Conservation (phyloP, 2,888 invertebrate species). For the Drosophila prolongata region DNA sequence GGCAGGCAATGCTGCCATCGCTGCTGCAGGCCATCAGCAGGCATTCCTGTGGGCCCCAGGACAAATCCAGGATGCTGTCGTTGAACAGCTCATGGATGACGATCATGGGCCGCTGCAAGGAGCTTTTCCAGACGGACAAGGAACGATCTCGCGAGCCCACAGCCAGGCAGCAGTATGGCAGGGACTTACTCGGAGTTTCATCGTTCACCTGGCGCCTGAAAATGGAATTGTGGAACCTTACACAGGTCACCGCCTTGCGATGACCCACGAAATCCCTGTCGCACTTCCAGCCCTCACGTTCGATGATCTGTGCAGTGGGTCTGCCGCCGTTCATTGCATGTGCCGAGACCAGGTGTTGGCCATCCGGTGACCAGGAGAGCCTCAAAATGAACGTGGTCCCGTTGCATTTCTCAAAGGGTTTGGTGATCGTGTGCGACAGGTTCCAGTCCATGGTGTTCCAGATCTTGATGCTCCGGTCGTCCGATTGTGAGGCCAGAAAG, state of each 20-base stretch:
- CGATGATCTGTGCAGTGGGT: constrained; percentile 98
- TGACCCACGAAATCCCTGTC: constrained; percentile 99
- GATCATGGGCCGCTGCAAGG: constrained; percentile 95
- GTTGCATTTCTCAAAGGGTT: constrained; percentile 94
- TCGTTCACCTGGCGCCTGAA: constrained; percentile 87
- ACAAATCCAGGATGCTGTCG: constrained; percentile 96
- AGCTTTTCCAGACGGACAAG: constrained; percentile 98
- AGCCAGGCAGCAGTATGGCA: constrained; percentile 94
- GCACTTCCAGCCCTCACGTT: constrained; percentile 96
- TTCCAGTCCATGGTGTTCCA: constrained; percentile 99
- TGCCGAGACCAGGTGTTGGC: constrained; percentile 97
- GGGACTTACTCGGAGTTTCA: constrained; percentile 83
- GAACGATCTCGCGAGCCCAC: constrained; percentile 97
- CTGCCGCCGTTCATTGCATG: constrained; percentile 99
- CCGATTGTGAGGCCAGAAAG: constrained; percentile 98
- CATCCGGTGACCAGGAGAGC: constrained; percentile 99
- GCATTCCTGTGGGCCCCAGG: constrained; percentile 91
- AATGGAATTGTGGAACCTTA: constrained; percentile 94
- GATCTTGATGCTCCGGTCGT: constrained; percentile 96
- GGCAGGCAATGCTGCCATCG: constrained; percentile 96
- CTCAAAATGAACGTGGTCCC: constrained; percentile 96
- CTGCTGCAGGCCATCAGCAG: constrained; percentile 96
- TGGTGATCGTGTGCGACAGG: constrained; percentile 93
- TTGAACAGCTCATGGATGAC: constrained; percentile 97
- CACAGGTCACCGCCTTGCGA: constrained; percentile 97